Evolutionary conservation across 2,113 vertebrate species (phyloP).

Genomic region (Misgurnus anguillicaudatus): DNA sequence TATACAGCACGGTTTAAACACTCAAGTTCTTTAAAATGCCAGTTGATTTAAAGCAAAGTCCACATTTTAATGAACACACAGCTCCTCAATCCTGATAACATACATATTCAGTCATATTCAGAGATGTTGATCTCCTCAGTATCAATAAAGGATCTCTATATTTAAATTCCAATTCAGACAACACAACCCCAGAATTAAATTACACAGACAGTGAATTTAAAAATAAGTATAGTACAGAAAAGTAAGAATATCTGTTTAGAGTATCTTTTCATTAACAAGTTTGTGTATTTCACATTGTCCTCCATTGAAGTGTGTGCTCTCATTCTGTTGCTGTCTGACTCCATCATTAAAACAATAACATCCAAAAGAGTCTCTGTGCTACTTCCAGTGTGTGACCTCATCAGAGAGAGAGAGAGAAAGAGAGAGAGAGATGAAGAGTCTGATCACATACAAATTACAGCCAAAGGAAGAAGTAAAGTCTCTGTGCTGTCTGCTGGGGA

Average conservation of each 20-base stretch:
- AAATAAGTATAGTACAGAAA: slow-evolving; percentile 54
- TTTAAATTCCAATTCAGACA: slow-evolving; percentile 28
- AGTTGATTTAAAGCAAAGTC: not conserved
- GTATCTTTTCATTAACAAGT: slow-evolving; percentile 30
- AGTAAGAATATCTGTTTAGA: slow-evolving; percentile 58
- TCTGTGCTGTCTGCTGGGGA: slow-evolving; percentile 23
- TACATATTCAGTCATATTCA: slow-evolving; percentile 23
- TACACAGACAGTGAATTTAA: slow-evolving; percentile 57
- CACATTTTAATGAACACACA: slow-evolving; percentile 24
- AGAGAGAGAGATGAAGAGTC: not conserved
- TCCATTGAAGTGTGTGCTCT: slow-evolving; percentile 41
- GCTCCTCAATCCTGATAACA: slow-evolving; percentile 37
- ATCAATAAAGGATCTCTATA: slow-evolving; percentile 34
- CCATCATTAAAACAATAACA: not conserved
- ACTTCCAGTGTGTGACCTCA: slow-evolving; percentile 5
- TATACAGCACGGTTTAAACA: not conserved
- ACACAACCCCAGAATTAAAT: slow-evolving; percentile 65
- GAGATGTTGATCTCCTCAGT: not conserved
- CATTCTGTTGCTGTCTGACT: slow-evolving; percentile 30
- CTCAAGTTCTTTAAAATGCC: not conserved
- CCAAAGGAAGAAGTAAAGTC: slow-evolving; percentile 21
- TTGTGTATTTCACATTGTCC: slow-evolving; percentile 35
- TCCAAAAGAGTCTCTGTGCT: slow-evolving; percentile 22
- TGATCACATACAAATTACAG: not conserved
- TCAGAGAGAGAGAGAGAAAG: not conserved